Evolutionary conservation across 1,140 invertebrate species (phyloP).

Genomic region (Pemphigus obesinymphae): DNA sequence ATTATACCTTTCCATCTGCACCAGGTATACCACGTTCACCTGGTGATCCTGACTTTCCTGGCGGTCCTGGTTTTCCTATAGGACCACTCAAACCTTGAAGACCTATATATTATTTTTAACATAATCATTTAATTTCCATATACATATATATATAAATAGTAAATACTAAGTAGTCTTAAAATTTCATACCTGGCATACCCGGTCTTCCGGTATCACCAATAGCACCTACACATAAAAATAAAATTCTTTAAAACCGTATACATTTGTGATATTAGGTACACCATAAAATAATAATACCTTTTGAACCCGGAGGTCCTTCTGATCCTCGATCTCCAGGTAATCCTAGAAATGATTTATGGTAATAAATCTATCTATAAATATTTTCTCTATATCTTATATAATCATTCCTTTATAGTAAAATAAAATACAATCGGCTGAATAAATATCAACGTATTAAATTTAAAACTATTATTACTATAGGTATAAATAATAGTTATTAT

Average conservation of each 20-base stretch:
- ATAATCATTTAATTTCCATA: not conserved
- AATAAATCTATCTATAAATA: not conserved
- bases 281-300: conserved; percentile 53
- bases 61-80: conserved; percentile 54
- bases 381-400: no score
- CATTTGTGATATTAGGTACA: not conserved
- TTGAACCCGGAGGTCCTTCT: conserved; percentile 66
- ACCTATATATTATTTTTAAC: not conserved
- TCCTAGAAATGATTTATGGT: conserved; percentile 55
- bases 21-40: conserved; percentile 56
- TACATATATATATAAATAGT: not conserved
- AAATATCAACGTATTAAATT: no score
- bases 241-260: not conserved
- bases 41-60: conserved; percentile 65
- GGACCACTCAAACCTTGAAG: conserved; percentile 62
- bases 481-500: not conserved
- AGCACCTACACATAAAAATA: conserved; percentile 28
- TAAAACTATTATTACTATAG: no score
- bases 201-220: conserved; percentile 55
- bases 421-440: no score
- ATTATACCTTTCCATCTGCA: conserved; percentile 41
- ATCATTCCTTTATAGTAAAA: no score
- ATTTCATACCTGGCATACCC: conserved; percentile 51
- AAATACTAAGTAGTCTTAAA: not conserved
- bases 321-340: conserved; percentile 67